Conservation (phyloP, 2,113 vertebrate species). For the Camelus dromedarius region DNA sequence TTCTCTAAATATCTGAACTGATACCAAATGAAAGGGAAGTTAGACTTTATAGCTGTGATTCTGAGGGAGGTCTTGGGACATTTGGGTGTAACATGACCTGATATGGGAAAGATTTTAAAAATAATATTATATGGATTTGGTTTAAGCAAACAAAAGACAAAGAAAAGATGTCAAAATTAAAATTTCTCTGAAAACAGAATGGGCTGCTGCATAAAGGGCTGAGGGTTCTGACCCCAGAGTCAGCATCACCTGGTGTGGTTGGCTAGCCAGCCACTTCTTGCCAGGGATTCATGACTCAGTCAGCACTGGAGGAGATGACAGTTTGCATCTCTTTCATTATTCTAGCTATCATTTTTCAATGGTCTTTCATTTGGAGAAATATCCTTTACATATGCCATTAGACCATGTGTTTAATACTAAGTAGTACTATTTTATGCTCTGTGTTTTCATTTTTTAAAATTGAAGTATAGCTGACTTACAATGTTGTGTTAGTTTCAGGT, state of each 20-base stretch:
- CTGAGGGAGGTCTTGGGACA: neutral
- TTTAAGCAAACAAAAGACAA: neutral
- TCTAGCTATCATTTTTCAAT: accelerated
- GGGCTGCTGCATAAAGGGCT: neutral
- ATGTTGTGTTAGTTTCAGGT: neutral
- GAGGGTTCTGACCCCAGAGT: neutral
- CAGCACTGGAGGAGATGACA: neutral
- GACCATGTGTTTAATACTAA: neutral
- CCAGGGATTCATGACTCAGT: neutral
- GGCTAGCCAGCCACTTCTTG: neutral
- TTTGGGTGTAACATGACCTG: neutral
- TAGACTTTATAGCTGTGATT: neutral
- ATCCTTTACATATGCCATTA: neutral
- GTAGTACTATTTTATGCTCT: neutral
- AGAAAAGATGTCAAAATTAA: neutral
- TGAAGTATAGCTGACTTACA: neutral
- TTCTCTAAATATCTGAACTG: neutral
- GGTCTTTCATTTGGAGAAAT: neutral
- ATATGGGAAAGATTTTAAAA: neutral
- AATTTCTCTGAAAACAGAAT: neutral
- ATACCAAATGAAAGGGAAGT: neutral
- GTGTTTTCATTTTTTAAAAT: too few species aligned
- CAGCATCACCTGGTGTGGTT: neutral
- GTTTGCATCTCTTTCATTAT: neutral
- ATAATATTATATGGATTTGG: neutral